phyloP scores from a whole-genome alignment of 2,888 invertebrate species.

The Chrysolina americana region DNA sequence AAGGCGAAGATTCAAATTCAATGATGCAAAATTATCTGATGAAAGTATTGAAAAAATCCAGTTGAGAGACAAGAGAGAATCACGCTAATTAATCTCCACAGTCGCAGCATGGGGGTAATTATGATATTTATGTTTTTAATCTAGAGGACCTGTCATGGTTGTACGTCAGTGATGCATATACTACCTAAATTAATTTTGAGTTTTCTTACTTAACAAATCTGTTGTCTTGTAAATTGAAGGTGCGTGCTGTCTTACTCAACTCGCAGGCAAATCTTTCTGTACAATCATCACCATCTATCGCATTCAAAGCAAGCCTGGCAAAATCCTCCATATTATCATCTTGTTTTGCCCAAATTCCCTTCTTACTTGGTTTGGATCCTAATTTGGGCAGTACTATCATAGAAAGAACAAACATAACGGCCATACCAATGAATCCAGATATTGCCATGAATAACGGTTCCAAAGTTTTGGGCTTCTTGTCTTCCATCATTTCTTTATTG shows the following conservation, averaged over 20 bases:
- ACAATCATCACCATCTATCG: conserved; percentile 70
- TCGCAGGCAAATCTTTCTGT: conserved; percentile 70
- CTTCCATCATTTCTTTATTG: conserved; percentile 56
- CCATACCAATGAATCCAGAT: conserved; percentile 74
- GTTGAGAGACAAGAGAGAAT: no score
- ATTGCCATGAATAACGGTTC: conserved; percentile 74
- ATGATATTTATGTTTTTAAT: no score
- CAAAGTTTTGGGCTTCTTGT: conserved; percentile 66
- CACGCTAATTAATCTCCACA: no score
- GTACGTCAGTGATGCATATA: no score
- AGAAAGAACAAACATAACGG: conserved; percentile 72
- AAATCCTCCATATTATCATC: conserved; percentile 65
- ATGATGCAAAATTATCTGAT: no score
- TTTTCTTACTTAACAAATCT: conserved; percentile 66
- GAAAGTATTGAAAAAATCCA: no score
- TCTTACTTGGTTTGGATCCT: conserved; percentile 60
- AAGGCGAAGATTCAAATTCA: no score
- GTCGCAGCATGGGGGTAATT: no score
- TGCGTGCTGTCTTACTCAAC: conserved; percentile 67
- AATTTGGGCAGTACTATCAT: conserved; percentile 71
- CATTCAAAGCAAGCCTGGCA: conserved; percentile 67
- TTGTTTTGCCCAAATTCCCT: conserved; percentile 52
- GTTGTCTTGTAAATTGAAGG: conserved; percentile 65
- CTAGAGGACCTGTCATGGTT: no score
- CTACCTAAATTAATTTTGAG: no score